Percentiles rank a stretch among this genome's conserved stretches.
phyloP scores from a whole-genome alignment of 2,113 vertebrate species.

The Lamprologus speciosus region DNA sequence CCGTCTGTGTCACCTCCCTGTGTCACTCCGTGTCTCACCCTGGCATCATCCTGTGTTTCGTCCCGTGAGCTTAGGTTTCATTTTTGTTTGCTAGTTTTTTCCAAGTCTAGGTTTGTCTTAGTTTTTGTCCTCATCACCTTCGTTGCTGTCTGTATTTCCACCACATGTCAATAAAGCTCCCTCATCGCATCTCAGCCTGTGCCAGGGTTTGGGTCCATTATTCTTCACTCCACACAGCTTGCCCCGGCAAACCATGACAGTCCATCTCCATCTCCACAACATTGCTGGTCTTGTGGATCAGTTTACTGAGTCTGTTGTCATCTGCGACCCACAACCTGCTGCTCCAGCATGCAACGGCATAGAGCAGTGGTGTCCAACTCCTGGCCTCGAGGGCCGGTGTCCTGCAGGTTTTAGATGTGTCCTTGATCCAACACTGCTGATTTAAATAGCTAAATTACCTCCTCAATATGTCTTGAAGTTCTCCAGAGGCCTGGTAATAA shows the following conservation, averaged over 20 bases:
- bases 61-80: background rate
- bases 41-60: background rate
- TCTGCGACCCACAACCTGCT: background rate
- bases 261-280: background rate
- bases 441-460: background rate
- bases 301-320: background rate
- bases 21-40: background rate
- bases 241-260: background rate
- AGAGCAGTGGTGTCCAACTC: background rate
- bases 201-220: background rate
- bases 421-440: background rate
- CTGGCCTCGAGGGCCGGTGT: accelerated
- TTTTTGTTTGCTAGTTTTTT: background rate
- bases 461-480: background rate
- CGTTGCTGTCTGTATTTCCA: background rate
- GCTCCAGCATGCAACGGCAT: background rate
- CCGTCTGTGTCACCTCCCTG: background rate
- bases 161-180: background rate
- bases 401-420: background rate
- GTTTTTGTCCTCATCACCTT: background rate
- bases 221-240: background rate
- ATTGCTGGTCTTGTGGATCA: background rate
- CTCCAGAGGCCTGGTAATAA: background rate
- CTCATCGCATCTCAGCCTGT: background rate
- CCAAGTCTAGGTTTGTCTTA: background rate